phyloP scores from a whole-genome alignment of 2,888 invertebrate species.

The Trichopoda pennipes region DNA sequence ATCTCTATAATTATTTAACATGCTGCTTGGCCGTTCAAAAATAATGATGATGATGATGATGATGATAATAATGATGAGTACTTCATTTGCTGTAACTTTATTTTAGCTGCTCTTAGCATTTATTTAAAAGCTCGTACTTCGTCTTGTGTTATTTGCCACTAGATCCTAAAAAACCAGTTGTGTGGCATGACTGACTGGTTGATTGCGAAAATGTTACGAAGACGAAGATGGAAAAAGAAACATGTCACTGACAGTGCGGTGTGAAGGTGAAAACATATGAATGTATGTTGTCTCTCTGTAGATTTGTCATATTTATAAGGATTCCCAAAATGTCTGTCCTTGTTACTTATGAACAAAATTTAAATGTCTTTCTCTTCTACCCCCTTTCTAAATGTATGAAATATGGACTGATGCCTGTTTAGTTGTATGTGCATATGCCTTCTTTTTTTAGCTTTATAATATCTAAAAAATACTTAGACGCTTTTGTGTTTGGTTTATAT shows the following conservation, averaged over 20 bases:
- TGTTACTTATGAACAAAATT: constrained; percentile 20
- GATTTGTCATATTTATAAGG: constrained; percentile 63
- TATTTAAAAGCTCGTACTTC: constrained; percentile 41
- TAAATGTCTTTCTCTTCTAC: constrained; percentile 40
- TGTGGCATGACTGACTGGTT: constrained; percentile 65
- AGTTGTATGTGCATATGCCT: constrained; percentile 20
- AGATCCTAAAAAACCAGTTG: constrained; percentile 63
- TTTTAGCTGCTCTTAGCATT: constrained; percentile 40
- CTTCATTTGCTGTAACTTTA: constrained; percentile 64
- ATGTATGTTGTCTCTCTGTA: constrained; percentile 27
- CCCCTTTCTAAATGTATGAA: constrained; percentile 19
- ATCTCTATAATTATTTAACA: constrained; percentile 27
- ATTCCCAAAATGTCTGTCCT: constrained; percentile 63
- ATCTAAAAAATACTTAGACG: constrained; percentile 63
- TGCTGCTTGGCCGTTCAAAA: constrained; percentile 26
- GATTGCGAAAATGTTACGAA: constrained; percentile 40
- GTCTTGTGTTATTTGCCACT: constrained; percentile 57
- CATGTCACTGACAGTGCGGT: constrained; percentile 59
- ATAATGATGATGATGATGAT: background rate
- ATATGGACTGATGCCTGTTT: constrained; percentile 32
- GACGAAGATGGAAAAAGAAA: constrained; percentile 21
- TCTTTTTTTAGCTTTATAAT: constrained; percentile 65
- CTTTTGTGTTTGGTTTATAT: constrained; percentile 59
- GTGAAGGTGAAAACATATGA: constrained; percentile 54
- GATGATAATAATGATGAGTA: constrained; percentile 56